Conservation (phyloP, 2,888 invertebrate species). For the Kryphioiulus occultus region DNA sequence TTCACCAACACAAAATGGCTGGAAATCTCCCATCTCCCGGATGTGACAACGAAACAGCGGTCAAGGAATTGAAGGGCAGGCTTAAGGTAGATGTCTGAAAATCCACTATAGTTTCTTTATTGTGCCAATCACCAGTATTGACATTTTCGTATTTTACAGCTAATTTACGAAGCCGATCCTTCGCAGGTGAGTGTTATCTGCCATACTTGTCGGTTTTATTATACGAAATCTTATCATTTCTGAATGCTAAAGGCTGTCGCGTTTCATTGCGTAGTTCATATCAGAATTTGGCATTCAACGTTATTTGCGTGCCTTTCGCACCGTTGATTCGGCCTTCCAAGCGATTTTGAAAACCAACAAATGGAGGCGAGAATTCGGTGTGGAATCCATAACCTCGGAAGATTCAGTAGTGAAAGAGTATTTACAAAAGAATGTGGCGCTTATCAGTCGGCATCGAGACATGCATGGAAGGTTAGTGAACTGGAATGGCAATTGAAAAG, state of each 20-base stretch:
- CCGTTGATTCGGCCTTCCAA: slow-evolving; percentile 76
- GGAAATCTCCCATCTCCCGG: neutral
- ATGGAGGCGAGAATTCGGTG: slow-evolving; percentile 79
- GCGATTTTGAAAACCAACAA: slow-evolving; percentile 80
- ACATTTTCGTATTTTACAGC: slow-evolving; percentile 58
- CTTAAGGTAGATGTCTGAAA: slow-evolving; percentile 35
- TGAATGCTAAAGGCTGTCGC: too few relatives aligned
- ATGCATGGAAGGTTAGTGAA: slow-evolving; percentile 66
- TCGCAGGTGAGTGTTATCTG: slow-evolving; percentile 63
- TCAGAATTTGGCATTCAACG: slow-evolving; percentile 73
- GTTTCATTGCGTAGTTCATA: slow-evolving; percentile 66
- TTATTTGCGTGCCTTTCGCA: slow-evolving; percentile 77
- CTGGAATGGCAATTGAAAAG: neutral
- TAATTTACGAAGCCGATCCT: slow-evolving; percentile 77
- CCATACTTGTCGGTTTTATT: neutral
- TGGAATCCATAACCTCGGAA: slow-evolving; percentile 68
- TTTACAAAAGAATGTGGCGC: slow-evolving; percentile 70
- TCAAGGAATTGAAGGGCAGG: slow-evolving; percentile 47
- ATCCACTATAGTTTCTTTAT: neutral
- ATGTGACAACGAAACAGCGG: slow-evolving; percentile 25
- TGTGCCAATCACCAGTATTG: neutral
- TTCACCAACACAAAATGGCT: neutral
- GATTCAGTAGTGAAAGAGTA: slow-evolving; percentile 68
- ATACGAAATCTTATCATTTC: neutral
- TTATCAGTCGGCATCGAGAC: slow-evolving; percentile 76